Evolutionary conservation across 2,797 vertebrate genomes (phyloP), one percentile per base, ranked within the genome.

Genomic region (Lutjanus argentimaculatus): DNA sequence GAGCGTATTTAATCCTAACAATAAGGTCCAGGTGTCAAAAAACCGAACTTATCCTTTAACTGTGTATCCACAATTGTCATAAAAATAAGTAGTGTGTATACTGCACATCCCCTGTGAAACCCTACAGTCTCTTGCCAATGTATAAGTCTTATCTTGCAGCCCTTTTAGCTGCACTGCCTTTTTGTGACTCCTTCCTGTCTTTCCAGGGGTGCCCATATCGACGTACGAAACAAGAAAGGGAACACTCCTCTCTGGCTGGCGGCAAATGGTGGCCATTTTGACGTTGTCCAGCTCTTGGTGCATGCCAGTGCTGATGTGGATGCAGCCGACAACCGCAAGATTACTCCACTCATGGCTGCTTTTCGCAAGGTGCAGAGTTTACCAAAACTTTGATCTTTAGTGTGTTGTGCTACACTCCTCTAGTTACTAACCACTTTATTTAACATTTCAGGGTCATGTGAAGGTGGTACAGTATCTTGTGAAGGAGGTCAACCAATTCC

Each of bases 401-500:
- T 40, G 46, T 75, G 14, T 70, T 5, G 9, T 2, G 0, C 48
- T n/a, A 30, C 43, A 63, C 45, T 69, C 8, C 2, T 65, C 14
- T 51, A 11, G 7, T 79, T 43, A 9, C 74, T 84, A 72, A 89
- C 65, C 21, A 2, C 36, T 73, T 19, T 22, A 4, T 42, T 61
- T 52, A 4, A 22, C n/a, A 15, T n/a, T 92, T 89, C 45, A 99
- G 98, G 98, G 98, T 75, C 98, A 99, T 42, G 97, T 99, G 83
- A 99, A 99, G 94, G 98, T 99, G 80, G 98, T 99, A 88, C 98
- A 99, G 83, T 99, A 98, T 95, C 95, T 99, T 91, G 98, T 99
- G 83, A 99, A 99, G 89, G 98, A 99, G 91, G 98, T 99, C 69
- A 99, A 99, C 92, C 98, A 99, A 82, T 99, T 99, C 89, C 98